These are phyloP conservation scores for Rhinogobius similis DNA, from an alignment of 2,113 vertebrate species.

Conservation along the genomic window DNA sequence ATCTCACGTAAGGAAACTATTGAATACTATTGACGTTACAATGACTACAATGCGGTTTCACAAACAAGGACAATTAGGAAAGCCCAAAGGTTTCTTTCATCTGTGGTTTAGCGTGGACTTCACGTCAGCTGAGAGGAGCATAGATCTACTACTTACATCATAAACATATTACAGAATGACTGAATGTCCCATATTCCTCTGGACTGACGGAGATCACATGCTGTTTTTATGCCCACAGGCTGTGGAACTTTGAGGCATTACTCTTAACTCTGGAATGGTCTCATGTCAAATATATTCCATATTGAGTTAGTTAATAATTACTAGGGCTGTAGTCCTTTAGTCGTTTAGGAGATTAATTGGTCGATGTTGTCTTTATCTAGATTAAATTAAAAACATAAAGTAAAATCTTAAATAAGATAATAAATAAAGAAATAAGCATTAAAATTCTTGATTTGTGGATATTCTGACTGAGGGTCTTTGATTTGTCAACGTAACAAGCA, in stretches of 20 bases:
- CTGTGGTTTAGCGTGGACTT: too few relatives aligned
- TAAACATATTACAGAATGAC: background rate
- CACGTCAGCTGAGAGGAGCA: background rate
- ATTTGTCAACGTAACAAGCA: too few relatives aligned
- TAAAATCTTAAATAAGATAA: too few relatives aligned
- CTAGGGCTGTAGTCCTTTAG: too few relatives aligned
- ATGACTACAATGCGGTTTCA: background rate
- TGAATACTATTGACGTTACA: background rate
- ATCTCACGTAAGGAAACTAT: background rate
- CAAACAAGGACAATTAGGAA: background rate
- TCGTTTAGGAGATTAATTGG: too few relatives aligned
- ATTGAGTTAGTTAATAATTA: too few relatives aligned
- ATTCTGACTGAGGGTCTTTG: too few relatives aligned
- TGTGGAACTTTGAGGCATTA: background rate
- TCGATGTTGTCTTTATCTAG: too few relatives aligned
- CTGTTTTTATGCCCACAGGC: background rate
- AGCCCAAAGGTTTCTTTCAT: background rate
- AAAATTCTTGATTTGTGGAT: too few relatives aligned
- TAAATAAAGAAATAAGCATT: too few relatives aligned
- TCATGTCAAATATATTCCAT: background rate
- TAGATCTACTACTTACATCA: background rate
- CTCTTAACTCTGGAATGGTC: background rate
- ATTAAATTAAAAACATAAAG: too few relatives aligned
- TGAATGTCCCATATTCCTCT: background rate
- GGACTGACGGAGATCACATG: background rate